Base-by-base conservation (phyloP, 2,888 invertebrate genomes). In the Pegoplata infirma region DNA sequence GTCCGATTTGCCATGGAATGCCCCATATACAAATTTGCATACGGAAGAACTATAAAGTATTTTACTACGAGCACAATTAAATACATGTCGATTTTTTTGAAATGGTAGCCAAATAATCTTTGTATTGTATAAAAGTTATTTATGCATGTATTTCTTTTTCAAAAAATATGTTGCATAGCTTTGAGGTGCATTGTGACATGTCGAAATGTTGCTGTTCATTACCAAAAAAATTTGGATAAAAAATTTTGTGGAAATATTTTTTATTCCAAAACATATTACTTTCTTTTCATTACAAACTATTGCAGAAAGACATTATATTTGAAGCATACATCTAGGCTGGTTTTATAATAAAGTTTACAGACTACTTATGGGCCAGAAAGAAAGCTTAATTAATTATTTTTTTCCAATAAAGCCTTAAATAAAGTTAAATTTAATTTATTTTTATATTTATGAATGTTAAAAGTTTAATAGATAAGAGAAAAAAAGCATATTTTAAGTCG, bases 71-170 rank as follows among this genome's bases (percentile, higher is more conserved):
- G 21, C 12, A 49, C 67, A 67, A 56, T 61, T 40, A n/a, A n/a
- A n/a, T n/a, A 28, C 16, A 74, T 59, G 59, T 36, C 14, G 58
- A 46, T 55, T 59, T 17, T 32, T 19, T 71, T 71, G 61, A 19
- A 17, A 53, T 47, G 36, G 32, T 32, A 32, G 32, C 12, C 23
- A 23, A 23, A 23, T 10, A 32, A 32, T 1, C 32, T 10, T 10
- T 10, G 28, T 5, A 10, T 32, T 32, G 10, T 32, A 32, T 32
- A 10, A 5, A 32, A 10, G 8, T 40, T 36, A 12, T 4, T 36
- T 40, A 5, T n/a, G n/a, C 4, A 5, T 40, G n/a, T 40, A 0
- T 40, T 40, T 40, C 25, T 40, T 40, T n/a, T 40, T 2, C n/a
- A 4, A 32, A 12, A 40, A n/a, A n/a, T 1, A n/a, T 40, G 36